Base-by-base conservation (phyloP, 2,888 invertebrate species). In the Bibio marci region DNA sequence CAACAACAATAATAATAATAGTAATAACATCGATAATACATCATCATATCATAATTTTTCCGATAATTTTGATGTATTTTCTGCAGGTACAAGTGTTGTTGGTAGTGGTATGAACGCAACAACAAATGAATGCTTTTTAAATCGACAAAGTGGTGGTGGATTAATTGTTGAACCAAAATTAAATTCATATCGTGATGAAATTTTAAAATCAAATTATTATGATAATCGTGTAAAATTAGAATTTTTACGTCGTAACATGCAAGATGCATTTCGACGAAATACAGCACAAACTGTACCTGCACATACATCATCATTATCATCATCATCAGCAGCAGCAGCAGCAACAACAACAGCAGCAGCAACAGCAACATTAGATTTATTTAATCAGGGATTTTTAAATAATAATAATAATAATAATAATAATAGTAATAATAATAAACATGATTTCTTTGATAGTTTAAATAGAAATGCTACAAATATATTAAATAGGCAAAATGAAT, bases 21-120 rank as follows among this genome's bases (percentile, higher is more conserved):
- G 7, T 19, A 28, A 18, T 8, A 37, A 12, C 5, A 30, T n/a
- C 19, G n/a, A 17, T 11, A 15, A 26, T 10, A 17, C 7, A 12
- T 28, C 30, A 17, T 25, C 30, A 25, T 30, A 18, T 4, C 25
- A 17, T 19, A 33, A 28, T 27, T 49, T 50, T 38, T 54, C 56
- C 3, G 61, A 61, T 35, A 53, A 53, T 42, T 59, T 62, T 30
- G 61, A 61, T 44, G 51, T 58, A 48, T 50, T 59, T 38, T 46
- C 51, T 13, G 55, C 57, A 19, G 51, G 50, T 37, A 8, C 5
- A 6, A 8, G 22, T 22, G 22, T 4, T 22, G 22, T 4, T 6
- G 22, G 22, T 6, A 8, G 22, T 6, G 8, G 8, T 22, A 22
- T 22, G 4, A 22, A 4, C 22, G 19, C n/a, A 2, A 10, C 19